phyloP scores from a whole-genome alignment of 92 coral and sea anemone species.

The Desmophyllum pertusum region DNA sequence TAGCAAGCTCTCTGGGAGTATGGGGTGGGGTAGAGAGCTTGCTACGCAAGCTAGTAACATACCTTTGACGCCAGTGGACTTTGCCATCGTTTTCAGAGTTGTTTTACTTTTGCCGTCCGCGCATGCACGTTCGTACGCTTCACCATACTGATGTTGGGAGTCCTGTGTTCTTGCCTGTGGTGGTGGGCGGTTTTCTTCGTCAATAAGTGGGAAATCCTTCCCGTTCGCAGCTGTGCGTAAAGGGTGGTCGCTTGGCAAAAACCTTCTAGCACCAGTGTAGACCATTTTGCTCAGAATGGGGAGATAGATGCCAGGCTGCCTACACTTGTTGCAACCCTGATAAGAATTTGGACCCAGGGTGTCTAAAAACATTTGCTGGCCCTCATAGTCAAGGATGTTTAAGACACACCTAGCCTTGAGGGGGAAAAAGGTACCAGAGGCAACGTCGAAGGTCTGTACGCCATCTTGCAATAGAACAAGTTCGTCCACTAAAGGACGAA shows the following conservation, averaged over 20 bases:
- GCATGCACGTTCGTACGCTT: neutral
- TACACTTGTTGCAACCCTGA: neutral
- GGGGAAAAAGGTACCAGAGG: neutral
- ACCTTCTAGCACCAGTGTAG: neutral
- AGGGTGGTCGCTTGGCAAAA: slow-evolving; percentile 7
- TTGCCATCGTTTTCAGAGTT: neutral
- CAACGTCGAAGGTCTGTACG: neutral
- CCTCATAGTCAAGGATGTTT: neutral
- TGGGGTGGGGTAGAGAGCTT: no score
- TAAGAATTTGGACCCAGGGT: neutral
- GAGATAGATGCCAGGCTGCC: neutral
- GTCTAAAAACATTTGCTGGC: slow-evolving; percentile 5
- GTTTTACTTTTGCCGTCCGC: neutral
- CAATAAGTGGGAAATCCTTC: neutral
- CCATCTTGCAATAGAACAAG: neutral
- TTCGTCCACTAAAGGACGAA: neutral
- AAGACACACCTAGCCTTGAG: neutral
- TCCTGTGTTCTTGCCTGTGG: neutral
- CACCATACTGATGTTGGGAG: neutral
- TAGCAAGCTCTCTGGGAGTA: no score
- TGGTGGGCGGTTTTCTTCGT: neutral
- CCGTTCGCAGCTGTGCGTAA: neutral
- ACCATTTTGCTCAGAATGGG: neutral
- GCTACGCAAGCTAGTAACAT: no score
- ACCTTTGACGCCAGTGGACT: neutral